These are phyloP conservation scores for Drosophila tripunctata DNA, from an alignment of 2,888 invertebrate species.

Conservation along the genomic window DNA sequence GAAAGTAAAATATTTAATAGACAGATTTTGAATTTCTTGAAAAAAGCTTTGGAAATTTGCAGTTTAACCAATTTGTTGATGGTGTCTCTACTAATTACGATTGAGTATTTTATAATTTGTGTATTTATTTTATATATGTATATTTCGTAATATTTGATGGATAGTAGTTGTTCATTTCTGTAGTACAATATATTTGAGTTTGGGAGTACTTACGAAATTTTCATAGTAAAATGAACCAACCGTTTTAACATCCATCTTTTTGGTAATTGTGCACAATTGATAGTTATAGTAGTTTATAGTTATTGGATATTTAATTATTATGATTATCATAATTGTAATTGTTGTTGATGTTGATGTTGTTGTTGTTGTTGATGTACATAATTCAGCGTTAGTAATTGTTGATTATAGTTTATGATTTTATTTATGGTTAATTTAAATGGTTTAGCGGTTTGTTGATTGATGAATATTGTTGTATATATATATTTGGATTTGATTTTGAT, in stretches of 20 bases:
- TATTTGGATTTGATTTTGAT: conserved; percentile 31
- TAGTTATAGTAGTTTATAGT: conserved; percentile 31
- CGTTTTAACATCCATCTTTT: conserved; percentile 98
- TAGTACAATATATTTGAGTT: conserved; percentile 23
- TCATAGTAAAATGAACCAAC: conserved; percentile 98
- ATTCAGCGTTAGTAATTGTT: conserved; percentile 51
- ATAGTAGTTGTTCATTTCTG: conserved; percentile 48
- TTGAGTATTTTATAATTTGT: conserved; percentile 12
- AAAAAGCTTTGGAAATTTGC: neutral
- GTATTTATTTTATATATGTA: conserved; percentile 5
- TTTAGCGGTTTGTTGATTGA: conserved; percentile 51
- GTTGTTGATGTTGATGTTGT: too few relatives aligned
- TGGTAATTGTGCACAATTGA: conserved; percentile 73
- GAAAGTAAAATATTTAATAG: too few relatives aligned
- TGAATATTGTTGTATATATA: conserved; percentile 50
- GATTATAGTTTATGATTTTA: conserved; percentile 36
- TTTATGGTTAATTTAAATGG: conserved; percentile 38
- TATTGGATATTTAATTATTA: conserved; percentile 33
- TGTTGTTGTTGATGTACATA: conserved; percentile 16
- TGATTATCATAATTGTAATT: conserved; percentile 6
- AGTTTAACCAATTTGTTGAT: conserved; percentile 9
- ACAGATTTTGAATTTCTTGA: too few relatives aligned
- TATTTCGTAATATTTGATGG: conserved; percentile 34
- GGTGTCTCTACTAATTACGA: conserved; percentile 9
- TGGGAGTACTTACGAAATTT: conserved; percentile 94